These are phyloP conservation scores for Leptatherina wallacei DNA, from an alignment of 2,797 vertebrate species.

Conservation along the genomic window DNA sequence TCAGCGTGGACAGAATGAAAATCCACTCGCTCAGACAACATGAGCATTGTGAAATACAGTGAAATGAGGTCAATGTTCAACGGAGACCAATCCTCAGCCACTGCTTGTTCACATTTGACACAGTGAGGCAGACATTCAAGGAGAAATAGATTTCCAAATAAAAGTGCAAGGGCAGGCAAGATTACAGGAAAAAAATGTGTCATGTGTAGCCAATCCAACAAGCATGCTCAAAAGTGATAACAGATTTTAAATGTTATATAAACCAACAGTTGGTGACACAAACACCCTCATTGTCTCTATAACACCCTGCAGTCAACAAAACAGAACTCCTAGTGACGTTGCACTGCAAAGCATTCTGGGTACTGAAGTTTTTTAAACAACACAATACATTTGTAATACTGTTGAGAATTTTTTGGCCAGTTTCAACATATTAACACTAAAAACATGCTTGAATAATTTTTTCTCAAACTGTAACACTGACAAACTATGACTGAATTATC, in stretches of 20 bases:
- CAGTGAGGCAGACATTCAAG: not conserved
- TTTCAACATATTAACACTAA: not conserved
- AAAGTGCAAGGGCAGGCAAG: not conserved
- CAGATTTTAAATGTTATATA: not conserved
- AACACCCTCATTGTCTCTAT: not conserved
- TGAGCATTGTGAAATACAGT: slow-evolving; percentile 31
- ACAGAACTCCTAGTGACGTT: not conserved
- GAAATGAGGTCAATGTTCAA: slow-evolving; percentile 56
- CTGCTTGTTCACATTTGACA: slow-evolving; percentile 18
- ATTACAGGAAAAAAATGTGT: rapidly evolving
- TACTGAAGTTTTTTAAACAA: slow-evolving; percentile 19
- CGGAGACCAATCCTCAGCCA: not conserved
- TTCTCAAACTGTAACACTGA: not conserved
- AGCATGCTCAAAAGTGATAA: not conserved
- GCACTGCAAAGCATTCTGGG: slow-evolving; percentile 41
- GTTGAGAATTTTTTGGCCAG: not conserved
- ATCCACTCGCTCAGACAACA: slow-evolving; percentile 10
- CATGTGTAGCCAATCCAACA: not conserved
- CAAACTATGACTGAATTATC: not conserved
- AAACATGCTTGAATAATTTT: not conserved
- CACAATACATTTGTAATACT: not conserved
- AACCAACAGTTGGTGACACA: not conserved
- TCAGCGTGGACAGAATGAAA: not conserved
- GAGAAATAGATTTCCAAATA: not conserved
- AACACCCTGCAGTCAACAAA: not conserved